Base-by-base conservation (phyloP, 1,140 invertebrate genomes). In the Conus betulinus region DNA sequence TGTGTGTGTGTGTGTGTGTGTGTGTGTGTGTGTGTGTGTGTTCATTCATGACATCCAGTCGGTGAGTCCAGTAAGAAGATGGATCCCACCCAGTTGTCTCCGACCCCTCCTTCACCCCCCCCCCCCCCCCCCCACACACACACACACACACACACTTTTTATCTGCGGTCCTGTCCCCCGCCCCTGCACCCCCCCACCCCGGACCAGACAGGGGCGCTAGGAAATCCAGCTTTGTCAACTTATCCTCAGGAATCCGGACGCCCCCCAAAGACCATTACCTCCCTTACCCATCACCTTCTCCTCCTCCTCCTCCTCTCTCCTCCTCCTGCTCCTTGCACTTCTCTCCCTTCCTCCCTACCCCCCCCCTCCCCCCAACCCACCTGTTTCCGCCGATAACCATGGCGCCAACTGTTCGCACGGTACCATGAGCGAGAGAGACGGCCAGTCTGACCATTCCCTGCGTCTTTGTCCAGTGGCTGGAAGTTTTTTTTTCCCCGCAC, bases 1-100 rank as follows among this genome's bases (percentile, higher is more conserved):
- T 74, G 71, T 74, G 71, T 74, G 71, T 74, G 71, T 74, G 71
- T 23, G 71, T 74, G 71, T 23, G 71, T 25, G 71, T 23, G 71
- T 74, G 71, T 74, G 71, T 74, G 78, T 81, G 78, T 52, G 78
- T 81, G 78, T 52, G 78, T 81, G 78, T 52, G 78, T 51, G 78
- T 52, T n/a, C 39, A 1, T 52, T n/a, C 39, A 10, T 52, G 78
- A 39, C 15, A 17, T 10, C 39, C 20, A 15, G 78, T 81, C 20
- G 27, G 78, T 81, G 78, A 81, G 78, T 39, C 13, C 11, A 11
- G 11, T 11, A 39, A 20, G 27, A 81, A 11, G 39, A 51, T 17
- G 25, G 25, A 81, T 11, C 17, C 5, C 51, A 81, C 13, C 11
- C 20, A 7, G 4, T 27, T 39, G 78, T 27, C 11, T 81, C 23